Conservation (phyloP, 64 coral and sea anemone genomes). For the Porites lutea region DNA sequence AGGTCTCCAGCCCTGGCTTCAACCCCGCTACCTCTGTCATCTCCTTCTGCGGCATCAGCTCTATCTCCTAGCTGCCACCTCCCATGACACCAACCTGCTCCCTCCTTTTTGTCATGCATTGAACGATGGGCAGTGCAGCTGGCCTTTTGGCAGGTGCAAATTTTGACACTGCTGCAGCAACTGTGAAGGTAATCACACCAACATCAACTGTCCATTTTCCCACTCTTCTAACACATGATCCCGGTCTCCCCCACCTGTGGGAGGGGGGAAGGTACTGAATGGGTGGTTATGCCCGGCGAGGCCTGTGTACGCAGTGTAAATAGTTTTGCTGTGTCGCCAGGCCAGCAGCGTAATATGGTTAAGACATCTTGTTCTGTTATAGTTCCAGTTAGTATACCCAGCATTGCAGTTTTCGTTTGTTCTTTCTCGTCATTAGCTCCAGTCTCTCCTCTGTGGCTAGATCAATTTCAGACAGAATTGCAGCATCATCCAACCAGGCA, state of each 20-base stretch:
- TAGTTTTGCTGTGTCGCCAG: neutral
- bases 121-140: neutral
- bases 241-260: neutral
- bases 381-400: neutral
- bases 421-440: neutral
- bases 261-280: neutral
- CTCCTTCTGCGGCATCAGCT: too few relatives aligned
- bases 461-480: constrained; percentile 4
- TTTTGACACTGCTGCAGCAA: neutral
- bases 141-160: neutral
- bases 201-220: constrained; percentile 7
- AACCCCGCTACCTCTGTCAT: neutral
- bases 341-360: neutral
- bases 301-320: neutral
- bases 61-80: neutral
- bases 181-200: neutral
- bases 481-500: neutral
- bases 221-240: neutral
- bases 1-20: neutral
- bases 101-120: neutral
- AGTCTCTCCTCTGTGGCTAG: neutral
- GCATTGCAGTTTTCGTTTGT: neutral
- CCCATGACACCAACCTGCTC: neutral
- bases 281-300: neutral
- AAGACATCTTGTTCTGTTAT: neutral